Evolutionary conservation across 1,140 invertebrate species (phyloP), one percentile per base, ranked within the genome.

Genomic region (Drosophila funebris): DNA sequence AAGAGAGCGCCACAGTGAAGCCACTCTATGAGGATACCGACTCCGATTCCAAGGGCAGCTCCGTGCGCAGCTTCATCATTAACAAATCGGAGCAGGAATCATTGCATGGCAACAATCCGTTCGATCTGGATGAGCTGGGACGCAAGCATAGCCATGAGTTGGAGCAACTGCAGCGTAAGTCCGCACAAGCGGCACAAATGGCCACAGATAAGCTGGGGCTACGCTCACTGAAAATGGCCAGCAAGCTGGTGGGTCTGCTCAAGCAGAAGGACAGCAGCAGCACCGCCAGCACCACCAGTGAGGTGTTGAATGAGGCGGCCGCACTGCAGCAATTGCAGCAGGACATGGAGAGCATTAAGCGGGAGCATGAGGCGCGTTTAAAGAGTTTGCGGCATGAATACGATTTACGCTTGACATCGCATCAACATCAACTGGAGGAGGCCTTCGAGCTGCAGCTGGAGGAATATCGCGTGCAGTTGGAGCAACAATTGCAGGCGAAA

Each of bases 21-120:
- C 73, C 81, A 0, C 63, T 90, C 11, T 90, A 91, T 44, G 90
- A 91, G 13, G 89, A 91, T 54, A 91, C 90, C 5, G 90, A 93
- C 54, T 93, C 93, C 0, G 93, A 92, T 11, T 94, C 93, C 0
- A 94, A 94, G 9, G 93, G 93, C 27, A 93, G 94, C 29, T 93
- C 90, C 1, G 82, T 91, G 22, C 78, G 82, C 20, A 91, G 90
- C 16, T 89, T 91, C 66, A 78, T 91, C 5, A 70, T 88, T 2
- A 90, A 90, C 27, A 91, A 90, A 16, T 87, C 89, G 5, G 89
- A 91, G 14, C 81, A 89, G 50, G 84, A 82, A 1, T 68, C 79
- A 5, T 53, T 71, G 7, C 68, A 76, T 0, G 41, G 44, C 6
- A 76, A 46, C 29, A 81, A 78, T 62, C 74, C 83, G 16, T 90